Conservation (phyloP, 2,888 invertebrate genomes). For the Drosophila nr. fundita region DNA sequence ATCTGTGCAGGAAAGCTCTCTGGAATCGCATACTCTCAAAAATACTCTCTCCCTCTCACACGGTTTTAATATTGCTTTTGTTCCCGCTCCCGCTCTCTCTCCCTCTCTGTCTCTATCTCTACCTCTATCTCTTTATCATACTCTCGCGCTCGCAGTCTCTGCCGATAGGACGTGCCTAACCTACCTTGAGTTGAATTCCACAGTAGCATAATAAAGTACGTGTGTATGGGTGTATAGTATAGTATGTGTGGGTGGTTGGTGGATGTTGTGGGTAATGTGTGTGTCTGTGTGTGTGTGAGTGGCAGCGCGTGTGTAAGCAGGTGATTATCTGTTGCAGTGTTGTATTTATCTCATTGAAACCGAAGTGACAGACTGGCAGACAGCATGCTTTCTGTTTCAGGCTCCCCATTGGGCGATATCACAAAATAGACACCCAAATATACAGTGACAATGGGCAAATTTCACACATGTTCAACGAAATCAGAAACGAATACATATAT, state of each 20-base stretch:
- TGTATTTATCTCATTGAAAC: constrained; percentile 74
- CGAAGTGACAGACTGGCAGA: constrained; percentile 39
- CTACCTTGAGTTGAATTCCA: constrained; percentile 79
- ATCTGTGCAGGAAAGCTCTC: constrained; percentile 28
- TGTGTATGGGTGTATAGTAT: constrained; percentile 11
- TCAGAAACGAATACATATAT: background rate
- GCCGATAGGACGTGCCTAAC: constrained; percentile 74
- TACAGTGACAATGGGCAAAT: constrained; percentile 39
- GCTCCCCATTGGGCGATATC: constrained; percentile 34
- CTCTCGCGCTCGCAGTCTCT: constrained; percentile 10
- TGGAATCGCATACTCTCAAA: constrained; percentile 16
- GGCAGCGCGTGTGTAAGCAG: constrained; percentile 64
- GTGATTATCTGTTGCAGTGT: constrained; percentile 81
- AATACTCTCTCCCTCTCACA: constrained; percentile 27
- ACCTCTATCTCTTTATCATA: constrained; percentile 23
- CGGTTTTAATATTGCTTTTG: background rate
- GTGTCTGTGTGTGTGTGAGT: constrained; percentile 25
- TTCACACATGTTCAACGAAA: constrained; percentile 28
- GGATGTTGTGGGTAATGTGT: constrained; percentile 1
- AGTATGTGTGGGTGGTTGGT: constrained; percentile 11
- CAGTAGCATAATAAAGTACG: constrained; percentile 64
- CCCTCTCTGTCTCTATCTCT: constrained; percentile 14
- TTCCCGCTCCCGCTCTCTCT: constrained; percentile 22
- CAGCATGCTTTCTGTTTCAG: constrained; percentile 48
- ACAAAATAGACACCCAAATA: constrained; percentile 20